Evolutionary conservation across 2,113 vertebrate species (phyloP).

Genomic region (Sorex araneus): DNA sequence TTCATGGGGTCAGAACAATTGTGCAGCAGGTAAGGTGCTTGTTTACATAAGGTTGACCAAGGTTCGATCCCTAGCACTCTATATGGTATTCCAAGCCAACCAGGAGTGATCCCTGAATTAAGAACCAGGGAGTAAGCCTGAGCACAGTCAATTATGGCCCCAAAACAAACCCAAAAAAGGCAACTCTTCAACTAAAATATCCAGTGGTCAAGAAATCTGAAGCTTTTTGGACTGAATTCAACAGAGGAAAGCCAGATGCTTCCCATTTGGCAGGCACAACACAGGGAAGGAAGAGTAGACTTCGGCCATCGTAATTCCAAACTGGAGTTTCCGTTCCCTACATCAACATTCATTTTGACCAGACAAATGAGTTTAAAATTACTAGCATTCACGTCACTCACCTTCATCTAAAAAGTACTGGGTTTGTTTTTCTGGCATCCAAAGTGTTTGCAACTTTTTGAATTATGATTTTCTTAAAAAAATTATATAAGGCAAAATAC

Average conservation of each 20-base stretch:
- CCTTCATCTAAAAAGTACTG: neutral
- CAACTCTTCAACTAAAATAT: neutral
- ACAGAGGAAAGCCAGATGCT: constrained; percentile 77
- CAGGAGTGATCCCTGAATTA: no score
- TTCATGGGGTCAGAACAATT: no score
- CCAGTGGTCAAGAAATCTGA: constrained; percentile 14
- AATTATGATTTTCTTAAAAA: neutral
- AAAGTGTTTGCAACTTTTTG: neutral
- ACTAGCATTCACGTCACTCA: neutral
- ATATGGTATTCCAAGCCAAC: no score
- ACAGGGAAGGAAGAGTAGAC: constrained; percentile 67
- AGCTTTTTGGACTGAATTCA: constrained; percentile 63
- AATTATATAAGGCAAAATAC: constrained; percentile 51
- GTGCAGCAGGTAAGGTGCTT: no score
- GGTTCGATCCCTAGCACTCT: no score
- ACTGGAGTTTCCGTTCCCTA: constrained; percentile 52
- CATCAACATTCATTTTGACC: constrained; percentile 11
- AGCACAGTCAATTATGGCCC: no score
- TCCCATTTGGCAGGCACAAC: constrained; percentile 49
- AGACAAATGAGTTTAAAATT: constrained; percentile 49
- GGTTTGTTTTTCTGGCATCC: neutral
- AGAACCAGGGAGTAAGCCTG: no score
- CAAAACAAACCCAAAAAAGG: neutral
- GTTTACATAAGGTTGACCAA: no score
- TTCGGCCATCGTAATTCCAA: constrained; percentile 25